These are phyloP conservation scores for Andrena marginata DNA, from an alignment of 2,888 invertebrate genomes.

Conservation along the genomic window DNA sequence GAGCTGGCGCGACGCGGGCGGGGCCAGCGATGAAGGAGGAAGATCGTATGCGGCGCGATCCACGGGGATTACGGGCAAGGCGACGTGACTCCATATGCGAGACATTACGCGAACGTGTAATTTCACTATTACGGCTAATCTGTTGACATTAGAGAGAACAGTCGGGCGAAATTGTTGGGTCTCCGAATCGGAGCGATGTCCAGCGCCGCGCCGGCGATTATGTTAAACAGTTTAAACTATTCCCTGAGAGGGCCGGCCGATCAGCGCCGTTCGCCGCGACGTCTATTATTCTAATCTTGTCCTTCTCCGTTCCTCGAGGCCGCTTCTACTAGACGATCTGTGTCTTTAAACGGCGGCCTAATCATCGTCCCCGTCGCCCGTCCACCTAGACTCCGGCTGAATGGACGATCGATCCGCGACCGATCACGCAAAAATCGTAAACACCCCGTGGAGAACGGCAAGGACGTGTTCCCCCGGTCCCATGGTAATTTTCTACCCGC, in stretches of 20 bases:
- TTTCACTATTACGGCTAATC: conserved; percentile 85
- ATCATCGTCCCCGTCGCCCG: conserved; percentile 30
- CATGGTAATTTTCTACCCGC: conserved; percentile 21
- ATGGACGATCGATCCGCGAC: conserved; percentile 38
- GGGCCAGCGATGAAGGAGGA: neutral
- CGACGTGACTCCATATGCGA: conserved; percentile 76
- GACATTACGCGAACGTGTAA: conserved; percentile 82
- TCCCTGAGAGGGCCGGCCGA: conserved; percentile 64
- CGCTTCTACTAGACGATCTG: conserved; percentile 32
- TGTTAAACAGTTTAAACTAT: conserved; percentile 83
- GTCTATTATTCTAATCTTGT: conserved; percentile 81
- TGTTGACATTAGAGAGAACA: conserved; percentile 84
- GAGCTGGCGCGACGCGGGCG: conserved; percentile 14
- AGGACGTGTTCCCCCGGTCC: conserved; percentile 6
- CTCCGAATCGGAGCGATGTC: conserved; percentile 61
- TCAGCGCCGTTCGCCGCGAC: conserved; percentile 48
- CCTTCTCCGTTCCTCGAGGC: conserved; percentile 30
- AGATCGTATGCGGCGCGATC: conserved; percentile 65
- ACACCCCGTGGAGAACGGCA: conserved; percentile 3
- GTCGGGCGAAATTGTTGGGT: conserved; percentile 76
- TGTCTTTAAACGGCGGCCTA: conserved; percentile 40
- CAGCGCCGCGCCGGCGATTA: conserved; percentile 76
- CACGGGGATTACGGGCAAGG: conserved; percentile 76
- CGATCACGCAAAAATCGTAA: conserved; percentile 54
- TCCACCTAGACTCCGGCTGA: neutral